Conservation (phyloP, 2,797 vertebrate species). For the Myotis pilosus region DNA sequence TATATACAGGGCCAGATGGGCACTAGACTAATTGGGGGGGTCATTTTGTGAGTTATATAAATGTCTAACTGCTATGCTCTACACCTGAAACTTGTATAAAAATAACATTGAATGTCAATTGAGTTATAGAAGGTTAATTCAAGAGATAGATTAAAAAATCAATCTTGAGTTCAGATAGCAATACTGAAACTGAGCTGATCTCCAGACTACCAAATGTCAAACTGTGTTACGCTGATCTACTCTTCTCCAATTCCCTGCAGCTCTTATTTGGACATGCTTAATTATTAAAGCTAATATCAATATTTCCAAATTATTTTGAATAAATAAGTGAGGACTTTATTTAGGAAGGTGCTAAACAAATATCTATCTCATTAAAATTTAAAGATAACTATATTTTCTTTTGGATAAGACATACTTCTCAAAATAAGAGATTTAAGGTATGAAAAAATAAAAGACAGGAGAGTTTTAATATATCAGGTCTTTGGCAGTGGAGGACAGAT, state of each 20-base stretch:
- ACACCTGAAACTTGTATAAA: not conserved
- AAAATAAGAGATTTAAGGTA: slow-evolving; percentile 6
- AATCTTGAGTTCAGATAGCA: not conserved
- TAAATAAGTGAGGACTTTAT: not conserved
- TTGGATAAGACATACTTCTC: not conserved
- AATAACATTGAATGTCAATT: not conserved
- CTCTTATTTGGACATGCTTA: not conserved
- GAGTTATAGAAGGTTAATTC: not conserved
- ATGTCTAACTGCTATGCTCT: not conserved
- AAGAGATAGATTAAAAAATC: not conserved
- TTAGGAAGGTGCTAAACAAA: not conserved
- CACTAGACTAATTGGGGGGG: not conserved
- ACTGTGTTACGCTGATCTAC: not conserved
- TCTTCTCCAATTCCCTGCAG: not conserved
- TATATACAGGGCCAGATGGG: not conserved
- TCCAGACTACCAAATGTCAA: not conserved
- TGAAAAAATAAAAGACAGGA: not conserved
- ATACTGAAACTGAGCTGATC: not conserved
- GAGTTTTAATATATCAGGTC: not conserved
- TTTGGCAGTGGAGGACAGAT: not conserved
- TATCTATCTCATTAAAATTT: not conserved
- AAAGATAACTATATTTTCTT: not conserved
- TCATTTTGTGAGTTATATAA: not conserved
- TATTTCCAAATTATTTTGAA: not conserved
- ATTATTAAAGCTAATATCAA: not conserved